Evolutionary conservation across 53 echinoderm and acorn worm species (phyloP), one percentile per base, ranked within the genome.

Genomic region (Paelopatides confundens): DNA sequence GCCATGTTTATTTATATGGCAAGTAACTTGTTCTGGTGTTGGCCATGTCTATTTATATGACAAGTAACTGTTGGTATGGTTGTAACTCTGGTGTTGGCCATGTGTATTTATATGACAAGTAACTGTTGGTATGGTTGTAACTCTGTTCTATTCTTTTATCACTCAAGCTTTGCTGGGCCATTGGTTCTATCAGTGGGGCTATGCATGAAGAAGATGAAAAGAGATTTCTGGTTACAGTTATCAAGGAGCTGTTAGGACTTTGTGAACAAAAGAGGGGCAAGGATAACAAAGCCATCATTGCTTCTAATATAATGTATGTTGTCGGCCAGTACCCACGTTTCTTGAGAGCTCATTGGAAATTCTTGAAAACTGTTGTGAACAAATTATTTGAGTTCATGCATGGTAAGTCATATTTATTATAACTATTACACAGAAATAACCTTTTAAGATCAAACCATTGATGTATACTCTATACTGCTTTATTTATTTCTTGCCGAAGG

Each of bases 131-230:
- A n/a, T n/a, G n/a, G n/a, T n/a, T n/a, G n/a, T n/a, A n/a, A n/a
- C n/a, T n/a, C n/a, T n/a, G 43, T 43, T 43, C 9, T 43, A 43
- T 43, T n/a, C 43, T 43, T 43, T 43, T 43, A 43, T 10, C 8
- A 10, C 43, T 43, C 43, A 6, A 97, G 97, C 87, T 97, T 35
- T 97, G 97, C 71, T 97, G 97, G 97, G 97, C 97, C 31, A 97
- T 97, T 37, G 97, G 97, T 24, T 97, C 97, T 27, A 97, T 97
- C 71, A 97, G 97, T 76, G 97, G 97, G 8, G 97, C 97, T 69
- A 97, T 97, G 97, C 97, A 97, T 65, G 97, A 97, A 67, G 97
- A 97, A 77, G 97, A 97, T 87, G 97, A 97, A 76, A 97, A 97
- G 82, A 81, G 97, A 35, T 97, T 97, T 87, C 87, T 97, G 49